Percentiles rank a stretch among this genome's conserved stretches.
Evolutionary conservation across 2,888 invertebrate species (phyloP).

Genomic region (Papilio protenor): DNA sequence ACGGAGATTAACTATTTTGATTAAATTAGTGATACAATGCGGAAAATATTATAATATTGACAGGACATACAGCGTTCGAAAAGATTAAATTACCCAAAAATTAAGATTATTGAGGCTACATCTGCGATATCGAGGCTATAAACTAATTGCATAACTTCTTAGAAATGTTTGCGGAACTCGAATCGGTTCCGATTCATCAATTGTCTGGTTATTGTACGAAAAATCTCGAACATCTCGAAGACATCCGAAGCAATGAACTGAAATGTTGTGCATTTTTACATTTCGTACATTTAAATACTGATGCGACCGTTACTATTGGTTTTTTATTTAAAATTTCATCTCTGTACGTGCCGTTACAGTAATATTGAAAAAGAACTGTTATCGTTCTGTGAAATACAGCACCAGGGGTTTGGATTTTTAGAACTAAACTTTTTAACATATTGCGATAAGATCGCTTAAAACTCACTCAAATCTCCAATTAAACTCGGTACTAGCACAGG

Average conservation of each 20-base stretch:
- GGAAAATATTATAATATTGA: not conserved
- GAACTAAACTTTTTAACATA: no score
- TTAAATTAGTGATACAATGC: not conserved
- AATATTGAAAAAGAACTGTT: not conserved
- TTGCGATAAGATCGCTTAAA: no score
- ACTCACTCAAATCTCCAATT: no score
- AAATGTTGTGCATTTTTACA: not conserved
- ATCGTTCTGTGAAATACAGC: not conserved
- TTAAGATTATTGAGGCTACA: not conserved
- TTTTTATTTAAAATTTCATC: conserved; percentile 2
- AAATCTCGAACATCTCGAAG: not conserved
- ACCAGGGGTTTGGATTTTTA: not conserved
- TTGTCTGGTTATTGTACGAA: not conserved
- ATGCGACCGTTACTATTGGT: not conserved
- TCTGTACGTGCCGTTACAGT: not conserved
- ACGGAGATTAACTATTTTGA: not conserved
- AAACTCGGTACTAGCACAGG: no score
- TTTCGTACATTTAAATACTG: not conserved
- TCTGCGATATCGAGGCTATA: not conserved
- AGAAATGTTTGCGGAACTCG: conserved; percentile 4
- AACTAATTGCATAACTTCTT: conserved; percentile 16
- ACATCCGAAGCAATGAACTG: not conserved
- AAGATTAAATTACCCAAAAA: not conserved
- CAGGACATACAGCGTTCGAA: not conserved
- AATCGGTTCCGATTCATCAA: not conserved